Conservation (phyloP, 2,113 vertebrate species). For the Barbus barbus region DNA sequence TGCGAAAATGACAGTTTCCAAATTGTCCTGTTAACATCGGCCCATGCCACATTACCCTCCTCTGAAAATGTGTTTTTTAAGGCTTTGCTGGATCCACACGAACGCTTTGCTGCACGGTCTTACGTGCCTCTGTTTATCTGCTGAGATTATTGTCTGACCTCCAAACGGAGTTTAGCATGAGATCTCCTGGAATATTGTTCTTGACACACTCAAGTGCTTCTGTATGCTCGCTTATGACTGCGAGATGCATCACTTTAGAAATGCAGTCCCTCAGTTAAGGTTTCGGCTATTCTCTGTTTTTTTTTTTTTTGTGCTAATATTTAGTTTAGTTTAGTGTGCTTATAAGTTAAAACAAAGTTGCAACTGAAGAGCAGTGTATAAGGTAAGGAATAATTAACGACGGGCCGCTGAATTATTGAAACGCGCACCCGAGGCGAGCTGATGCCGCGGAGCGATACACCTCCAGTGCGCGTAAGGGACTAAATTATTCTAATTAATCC, state of each 20-base stretch:
- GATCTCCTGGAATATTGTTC: not conserved
- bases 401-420: not conserved
- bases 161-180: not conserved
- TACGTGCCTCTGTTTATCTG: not conserved
- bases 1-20: not conserved
- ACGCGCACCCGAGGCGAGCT: not conserved
- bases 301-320: not conserved
- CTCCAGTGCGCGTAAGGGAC: not conserved
- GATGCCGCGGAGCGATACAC: too few relatives aligned
- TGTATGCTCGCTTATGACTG: not conserved
- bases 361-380: too few relatives aligned
- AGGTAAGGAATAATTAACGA: too few relatives aligned
- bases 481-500: not conserved
- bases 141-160: not conserved
- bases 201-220: not conserved
- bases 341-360: not conserved
- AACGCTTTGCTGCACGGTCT: not conserved
- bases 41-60: too few relatives aligned
- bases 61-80: not conserved
- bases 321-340: not conserved
- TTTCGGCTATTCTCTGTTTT: not conserved
- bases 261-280: too few relatives aligned
- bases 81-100: not conserved
- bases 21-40: too few relatives aligned
- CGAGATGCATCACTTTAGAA: too few relatives aligned